Evolutionary conservation across 1,140 invertebrate genomes (phyloP).

Genomic region (Drosophila willistoni): DNA sequence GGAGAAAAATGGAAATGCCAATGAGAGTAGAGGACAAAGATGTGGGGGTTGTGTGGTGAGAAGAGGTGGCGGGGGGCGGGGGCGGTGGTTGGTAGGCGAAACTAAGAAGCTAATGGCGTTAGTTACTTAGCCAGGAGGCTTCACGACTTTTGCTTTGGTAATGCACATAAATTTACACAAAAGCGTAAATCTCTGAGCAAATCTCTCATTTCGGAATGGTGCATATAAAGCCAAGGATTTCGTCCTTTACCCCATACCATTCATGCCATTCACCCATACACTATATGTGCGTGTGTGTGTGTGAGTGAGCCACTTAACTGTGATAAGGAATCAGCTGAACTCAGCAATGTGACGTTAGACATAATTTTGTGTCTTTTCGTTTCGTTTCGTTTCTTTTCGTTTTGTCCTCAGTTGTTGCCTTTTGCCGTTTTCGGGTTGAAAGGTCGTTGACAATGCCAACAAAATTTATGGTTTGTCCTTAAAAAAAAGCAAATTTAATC

Average conservation of each 20-base stretch:
- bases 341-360: conserved; percentile 62
- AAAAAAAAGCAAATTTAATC: conserved; percentile 68
- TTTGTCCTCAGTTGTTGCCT: conserved; percentile 1
- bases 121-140: conserved; percentile 59
- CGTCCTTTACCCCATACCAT: not conserved
- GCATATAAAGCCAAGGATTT: conserved; percentile 5
- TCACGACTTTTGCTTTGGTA: conserved; percentile 23
- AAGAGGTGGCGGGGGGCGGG: not conserved
- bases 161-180: conserved; percentile 75
- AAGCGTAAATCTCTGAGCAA: conserved; percentile 74
- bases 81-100: conserved; percentile 16
- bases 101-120: conserved; percentile 71
- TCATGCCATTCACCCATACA: not conserved
- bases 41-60: not conserved
- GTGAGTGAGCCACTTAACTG: conserved; percentile 50
- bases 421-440: conserved; percentile 45
- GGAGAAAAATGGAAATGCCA: not conserved
- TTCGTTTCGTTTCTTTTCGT: not conserved
- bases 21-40: not conserved
- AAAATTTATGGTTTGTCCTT: conserved; percentile 74
- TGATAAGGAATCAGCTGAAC: conserved; percentile 68
- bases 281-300: conserved; percentile 8
- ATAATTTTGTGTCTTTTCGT: conserved; percentile 51
- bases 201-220: conserved; percentile 65
- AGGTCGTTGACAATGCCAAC: conserved; percentile 69